Evolutionary conservation across 2,888 invertebrate genomes (phyloP), one percentile per base, ranked within the genome.

Genomic region (Hirtodrosophila cameraria): DNA sequence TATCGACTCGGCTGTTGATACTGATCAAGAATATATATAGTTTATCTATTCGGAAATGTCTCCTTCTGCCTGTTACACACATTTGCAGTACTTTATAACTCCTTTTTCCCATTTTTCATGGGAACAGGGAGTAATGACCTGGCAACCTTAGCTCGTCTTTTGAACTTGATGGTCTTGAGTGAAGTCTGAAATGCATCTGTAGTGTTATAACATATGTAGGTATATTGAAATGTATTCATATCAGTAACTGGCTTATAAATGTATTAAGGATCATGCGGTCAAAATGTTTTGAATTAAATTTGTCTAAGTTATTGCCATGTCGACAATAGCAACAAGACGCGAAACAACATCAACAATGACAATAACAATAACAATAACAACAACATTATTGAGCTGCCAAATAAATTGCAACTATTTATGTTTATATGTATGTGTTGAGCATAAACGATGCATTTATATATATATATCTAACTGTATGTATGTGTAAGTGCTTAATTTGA

Each of bases 361-460:
- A 66, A 55, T 38, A 67, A 59, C 55, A 57, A 60, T 45, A 49
- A 39, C 43, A 42, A 41, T 15, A 33, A 36, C 16, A 9, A 39
- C 18, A 31, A 20, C 8, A 35, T 55, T 57, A 28, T 28, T 41
- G 35, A 66, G 36, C 62, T 80, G 65, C 59, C 72, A 50, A 77
- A 79, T 79, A 83, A 79, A 79, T 80, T 83, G 84, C 55, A 48
- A 57, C 62, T 80, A 80, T 80, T 83, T 80, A 83, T 83, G 77
- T 18, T 5, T 80, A 80, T 80, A 80, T 80, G 80, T 83, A 75
- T 18, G 4, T 61, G 57, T 63, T 75, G 79, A 49, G 61, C 70
- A 67, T 72, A 62, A 70, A 72, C 55, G 69, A 69, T 69, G 69
- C 53, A 43, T 58, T 39, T 27, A 35, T n/a, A 25, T 39, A 30